Base-by-base conservation (phyloP, 2,113 vertebrate species). In the Vanacampus margaritifer region DNA sequence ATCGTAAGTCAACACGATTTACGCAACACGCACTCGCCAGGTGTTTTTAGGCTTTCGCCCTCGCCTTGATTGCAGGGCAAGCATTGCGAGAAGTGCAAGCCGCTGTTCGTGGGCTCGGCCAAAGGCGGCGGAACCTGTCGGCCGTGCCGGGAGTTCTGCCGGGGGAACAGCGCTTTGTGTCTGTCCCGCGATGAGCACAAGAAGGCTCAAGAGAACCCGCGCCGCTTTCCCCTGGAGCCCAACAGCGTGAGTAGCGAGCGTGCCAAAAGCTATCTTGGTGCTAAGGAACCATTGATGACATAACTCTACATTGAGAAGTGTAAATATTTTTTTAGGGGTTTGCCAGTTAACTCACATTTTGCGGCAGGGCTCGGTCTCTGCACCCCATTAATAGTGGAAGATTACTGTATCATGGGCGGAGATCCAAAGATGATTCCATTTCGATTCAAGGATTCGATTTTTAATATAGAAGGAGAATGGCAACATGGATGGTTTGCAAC, bases 11-110 rank as follows among this genome's bases (percentile, higher is more conserved):
- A 19, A 24, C 46, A 53, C 5, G 1, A 65, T n/a, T n/a, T 51
- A 1, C 46, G 0, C 21, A 2, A 12, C 12, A 10, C 19, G 14
- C 0, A 7, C 19, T 45, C 35, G 12, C 12, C 3, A 5, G 36
- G 13, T 62, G 35, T 41, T 12, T 36, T 24, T 1, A 72, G 23
- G 43, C 48, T 54, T 79, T 68, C 28, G 41, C 4, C 19, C 28
- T 53, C 62, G 0, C 19, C 1, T 23, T 3, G 13, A 51, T 72
- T 73, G 5, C 68, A 96, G 94, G 95, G 95, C 17, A 91, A 89
- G 51, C 93, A 95, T 78, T 97, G 95, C 76, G 95, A 97, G 76
- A 94, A 94, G 80, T 97, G 95, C 75, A 94, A 93, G 83, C 94
- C 95, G 0, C 86, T 96, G 64, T 96, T 93, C 3, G 95, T 97